Conservation (phyloP, 2,888 invertebrate species). For the Gymnoscelis rufifasciata region DNA sequence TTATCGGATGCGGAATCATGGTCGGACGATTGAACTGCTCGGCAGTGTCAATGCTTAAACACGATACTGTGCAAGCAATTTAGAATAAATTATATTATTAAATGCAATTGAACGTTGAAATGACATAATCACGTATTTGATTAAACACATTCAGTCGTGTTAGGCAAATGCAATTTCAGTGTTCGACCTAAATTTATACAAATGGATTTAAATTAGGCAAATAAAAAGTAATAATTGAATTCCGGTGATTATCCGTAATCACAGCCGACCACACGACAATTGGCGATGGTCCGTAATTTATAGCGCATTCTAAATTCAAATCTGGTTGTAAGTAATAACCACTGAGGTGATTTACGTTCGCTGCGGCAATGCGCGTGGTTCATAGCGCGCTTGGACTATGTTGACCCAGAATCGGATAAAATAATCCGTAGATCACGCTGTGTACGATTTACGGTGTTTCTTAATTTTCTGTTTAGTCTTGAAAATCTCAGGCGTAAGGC, state of each 20-base stretch:
- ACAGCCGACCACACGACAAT: constrained; percentile 20
- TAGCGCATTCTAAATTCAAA: constrained; percentile 29
- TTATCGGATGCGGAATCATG: no score
- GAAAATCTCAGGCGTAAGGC: neutral
- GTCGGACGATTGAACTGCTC: no score
- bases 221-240: neutral
- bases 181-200: no score
- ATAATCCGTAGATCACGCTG: constrained; percentile 3
- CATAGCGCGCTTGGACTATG: constrained; percentile 55
- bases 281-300: constrained; percentile 21
- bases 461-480: constrained; percentile 1
- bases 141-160: no score
- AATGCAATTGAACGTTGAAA: no score
- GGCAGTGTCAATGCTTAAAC: no score
- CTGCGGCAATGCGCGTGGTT: constrained; percentile 30
- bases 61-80: no score
- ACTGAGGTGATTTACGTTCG: constrained; percentile 26
- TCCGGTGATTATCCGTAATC: neutral
- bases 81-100: no score
- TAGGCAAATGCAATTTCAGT: no score
- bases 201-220: neutral
- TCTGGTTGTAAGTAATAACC: constrained; percentile 30
- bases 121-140: no score
- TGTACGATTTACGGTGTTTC: neutral
- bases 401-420: constrained; percentile 48